Evolutionary conservation across 2,113 vertebrate species (phyloP).

Genomic region (Phylloscopus trochilus): DNA sequence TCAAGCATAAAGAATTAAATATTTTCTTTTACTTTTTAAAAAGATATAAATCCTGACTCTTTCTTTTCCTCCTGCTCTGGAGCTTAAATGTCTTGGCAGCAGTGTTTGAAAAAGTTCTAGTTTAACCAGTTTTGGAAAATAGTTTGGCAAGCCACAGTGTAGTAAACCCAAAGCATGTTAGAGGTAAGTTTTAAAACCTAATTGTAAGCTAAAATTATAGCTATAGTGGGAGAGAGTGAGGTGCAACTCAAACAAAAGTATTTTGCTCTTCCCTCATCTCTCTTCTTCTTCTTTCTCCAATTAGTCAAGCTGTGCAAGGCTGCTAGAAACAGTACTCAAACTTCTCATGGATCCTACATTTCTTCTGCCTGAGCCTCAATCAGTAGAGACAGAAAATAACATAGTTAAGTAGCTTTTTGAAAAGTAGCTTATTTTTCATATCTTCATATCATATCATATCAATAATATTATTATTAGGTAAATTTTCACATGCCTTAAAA

Average conservation of each 20-base stretch:
- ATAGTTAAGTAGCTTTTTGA: background rate
- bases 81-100: slow-evolving; percentile 13
- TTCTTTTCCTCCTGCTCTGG: background rate
- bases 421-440: background rate
- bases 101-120: background rate
- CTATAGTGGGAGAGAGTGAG: background rate
- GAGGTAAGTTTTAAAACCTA: background rate
- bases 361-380: background rate
- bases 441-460: background rate
- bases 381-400: background rate
- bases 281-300: background rate
- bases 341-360: background rate
- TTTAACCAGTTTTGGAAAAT: slow-evolving; percentile 35
- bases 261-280: background rate
- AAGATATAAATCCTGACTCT: background rate
- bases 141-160: background rate
- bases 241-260: background rate
- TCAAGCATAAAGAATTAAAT: background rate
- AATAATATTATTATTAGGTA: background rate
- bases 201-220: background rate
- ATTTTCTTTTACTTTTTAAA: background rate
- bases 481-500: background rate
- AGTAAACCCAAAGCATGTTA: background rate
- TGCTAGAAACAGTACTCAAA: background rate
- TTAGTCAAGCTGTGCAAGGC: background rate